Evolutionary conservation across 2,888 invertebrate genomes (phyloP).

Genomic region (Idaea dimidiata): DNA sequence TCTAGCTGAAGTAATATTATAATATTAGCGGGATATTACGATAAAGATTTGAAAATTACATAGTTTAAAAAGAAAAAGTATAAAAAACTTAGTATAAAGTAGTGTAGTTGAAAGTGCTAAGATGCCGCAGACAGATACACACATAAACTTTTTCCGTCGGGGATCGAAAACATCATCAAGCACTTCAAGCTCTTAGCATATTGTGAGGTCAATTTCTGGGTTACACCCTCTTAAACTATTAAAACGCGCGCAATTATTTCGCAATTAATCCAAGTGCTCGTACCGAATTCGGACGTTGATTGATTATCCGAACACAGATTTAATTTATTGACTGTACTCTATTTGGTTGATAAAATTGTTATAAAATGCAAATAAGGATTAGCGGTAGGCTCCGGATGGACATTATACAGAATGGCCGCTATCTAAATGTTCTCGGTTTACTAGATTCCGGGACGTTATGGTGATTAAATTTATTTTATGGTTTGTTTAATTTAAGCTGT

Average conservation of each 20-base stretch:
- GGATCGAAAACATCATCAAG: too few species aligned
- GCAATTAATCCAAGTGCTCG: conserved; percentile 33
- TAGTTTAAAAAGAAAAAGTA: too few species aligned
- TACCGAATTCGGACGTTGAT: conserved; percentile 28
- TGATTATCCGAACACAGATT: conserved; percentile 31
- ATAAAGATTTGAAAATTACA: too few species aligned
- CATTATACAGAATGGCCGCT: not conserved
- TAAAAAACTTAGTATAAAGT: too few species aligned
- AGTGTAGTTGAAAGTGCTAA: too few species aligned
- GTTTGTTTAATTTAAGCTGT: conserved; percentile 1
- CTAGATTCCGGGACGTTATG: not conserved
- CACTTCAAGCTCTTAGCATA: not conserved
- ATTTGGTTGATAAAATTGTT: conserved; percentile 20
- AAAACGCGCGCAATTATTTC: conserved; percentile 32
- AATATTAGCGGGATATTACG: too few species aligned
- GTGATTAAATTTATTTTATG: not conserved
- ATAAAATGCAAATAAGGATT: conserved; percentile 21
- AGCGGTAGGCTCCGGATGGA: conserved; percentile 3
- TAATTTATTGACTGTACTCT: conserved; percentile 25
- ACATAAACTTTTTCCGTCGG: too few species aligned
- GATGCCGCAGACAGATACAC: too few species aligned
- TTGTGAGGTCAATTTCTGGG: not conserved
- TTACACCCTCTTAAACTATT: not conserved
- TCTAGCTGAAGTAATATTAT: too few species aligned
- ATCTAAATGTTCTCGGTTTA: not conserved